These are phyloP conservation scores for Dreissena polymorpha DNA, from an alignment of 1,140 invertebrate species.

Conservation along the genomic window DNA sequence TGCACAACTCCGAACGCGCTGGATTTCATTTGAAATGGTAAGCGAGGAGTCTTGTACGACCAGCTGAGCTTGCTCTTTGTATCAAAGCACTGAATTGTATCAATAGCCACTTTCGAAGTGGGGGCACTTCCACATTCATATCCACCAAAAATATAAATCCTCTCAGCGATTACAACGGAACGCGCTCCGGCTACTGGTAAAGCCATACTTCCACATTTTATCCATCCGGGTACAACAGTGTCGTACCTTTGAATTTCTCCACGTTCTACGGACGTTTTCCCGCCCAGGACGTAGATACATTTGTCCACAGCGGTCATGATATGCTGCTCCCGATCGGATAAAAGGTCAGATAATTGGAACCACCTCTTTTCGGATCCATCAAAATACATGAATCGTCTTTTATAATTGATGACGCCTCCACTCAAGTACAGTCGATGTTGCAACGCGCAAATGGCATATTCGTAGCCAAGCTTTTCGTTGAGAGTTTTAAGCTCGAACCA, in stretches of 20 bases:
- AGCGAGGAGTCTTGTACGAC: conserved; percentile 24
- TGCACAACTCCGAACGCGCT: conserved; percentile 16
- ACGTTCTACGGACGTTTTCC: background rate
- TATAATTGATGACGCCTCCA: conserved; percentile 25
- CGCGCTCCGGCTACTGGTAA: conserved; percentile 21
- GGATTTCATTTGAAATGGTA: conserved; percentile 25
- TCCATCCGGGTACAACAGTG: too few species aligned
- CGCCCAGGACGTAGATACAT: conserved; percentile 30
- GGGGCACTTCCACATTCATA: background rate
- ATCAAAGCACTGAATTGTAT: conserved; percentile 41
- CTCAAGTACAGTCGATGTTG: conserved; percentile 26
- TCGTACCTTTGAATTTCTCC: too few species aligned
- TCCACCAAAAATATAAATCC: conserved; percentile 40
- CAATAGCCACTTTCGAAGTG: background rate
- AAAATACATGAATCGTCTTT: conserved; percentile 19
- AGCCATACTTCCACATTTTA: background rate
- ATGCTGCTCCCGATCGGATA: conserved; percentile 30
- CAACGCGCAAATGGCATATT: conserved; percentile 32
- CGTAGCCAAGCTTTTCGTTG: conserved; percentile 15
- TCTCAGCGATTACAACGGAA: conserved; percentile 19
- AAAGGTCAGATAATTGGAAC: background rate
- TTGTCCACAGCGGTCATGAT: conserved; percentile 9
- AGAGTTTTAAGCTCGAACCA: conserved; percentile 2
- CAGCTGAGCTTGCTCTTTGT: conserved; percentile 16
- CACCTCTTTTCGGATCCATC: conserved; percentile 8